phyloP scores from a whole-genome alignment of 2,888 invertebrate genomes.

The Eueremaeus valkanovi region DNA sequence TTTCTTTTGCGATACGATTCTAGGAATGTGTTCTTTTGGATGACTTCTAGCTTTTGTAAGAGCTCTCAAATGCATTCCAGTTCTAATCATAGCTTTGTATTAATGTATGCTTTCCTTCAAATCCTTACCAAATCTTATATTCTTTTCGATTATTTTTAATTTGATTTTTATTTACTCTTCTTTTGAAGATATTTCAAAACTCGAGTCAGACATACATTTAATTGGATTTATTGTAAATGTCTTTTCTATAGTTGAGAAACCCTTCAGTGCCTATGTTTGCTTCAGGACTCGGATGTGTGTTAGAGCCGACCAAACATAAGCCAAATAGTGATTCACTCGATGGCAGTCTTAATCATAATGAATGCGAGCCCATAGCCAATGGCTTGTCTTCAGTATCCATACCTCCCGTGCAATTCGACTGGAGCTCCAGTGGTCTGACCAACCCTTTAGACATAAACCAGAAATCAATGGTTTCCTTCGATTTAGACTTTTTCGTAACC shows the following conservation, averaged over 20 bases:
- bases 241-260: conserved; percentile 65
- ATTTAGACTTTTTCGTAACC: conserved; percentile 50
- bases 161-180: neutral
- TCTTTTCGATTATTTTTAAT: neutral
- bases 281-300: conserved; percentile 67
- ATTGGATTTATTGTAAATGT: neutral
- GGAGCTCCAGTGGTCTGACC: conserved; percentile 66
- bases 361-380: conserved; percentile 37
- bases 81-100: neutral
- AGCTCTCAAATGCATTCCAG: conserved; percentile 14
- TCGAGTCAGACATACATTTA: neutral
- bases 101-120: neutral
- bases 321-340: conserved; percentile 39
- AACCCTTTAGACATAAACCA: conserved; percentile 63
- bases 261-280: conserved; percentile 76
- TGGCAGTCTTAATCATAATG: conserved; percentile 36
- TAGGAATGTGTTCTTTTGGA: conserved; percentile 35
- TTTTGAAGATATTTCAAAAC: neutral
- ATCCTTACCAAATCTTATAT: neutral
- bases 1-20: conserved; percentile 13
- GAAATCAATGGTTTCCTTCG: conserved; percentile 47
- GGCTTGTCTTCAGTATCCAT: conserved; percentile 49
- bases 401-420: conserved; percentile 68
- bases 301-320: conserved; percentile 52
- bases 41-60: conserved; percentile 39